Percentiles rank a stretch among this genome's conserved stretches.
Evolutionary conservation across 2,797 vertebrate species (phyloP).

Genomic region (Centroberyx gerrardi): DNA sequence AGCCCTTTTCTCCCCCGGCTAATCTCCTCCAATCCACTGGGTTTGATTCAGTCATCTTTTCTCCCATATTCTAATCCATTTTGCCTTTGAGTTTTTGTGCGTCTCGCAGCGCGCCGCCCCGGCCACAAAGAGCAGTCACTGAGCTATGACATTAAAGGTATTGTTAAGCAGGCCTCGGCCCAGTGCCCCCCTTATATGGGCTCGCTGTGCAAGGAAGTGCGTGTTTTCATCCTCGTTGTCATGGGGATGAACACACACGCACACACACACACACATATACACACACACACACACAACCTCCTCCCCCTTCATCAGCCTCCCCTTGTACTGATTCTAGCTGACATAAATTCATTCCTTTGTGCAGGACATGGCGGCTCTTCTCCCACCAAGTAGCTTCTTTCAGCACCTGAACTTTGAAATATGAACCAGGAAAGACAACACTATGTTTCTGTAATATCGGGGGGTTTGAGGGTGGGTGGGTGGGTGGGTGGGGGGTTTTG

Average conservation of each 20-base stretch:
- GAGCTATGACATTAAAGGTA: slow-evolving; percentile 89
- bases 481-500: neutral
- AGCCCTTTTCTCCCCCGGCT: slow-evolving; percentile 70
- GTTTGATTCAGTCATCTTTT: slow-evolving; percentile 89
- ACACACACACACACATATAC: slow-evolving; percentile 29
- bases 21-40: slow-evolving; percentile 86
- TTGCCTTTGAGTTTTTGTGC: slow-evolving; percentile 87
- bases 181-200: slow-evolving; percentile 71
- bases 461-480: neutral
- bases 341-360: slow-evolving; percentile 77
- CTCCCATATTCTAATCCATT: slow-evolving; percentile 87
- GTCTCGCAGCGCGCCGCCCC: slow-evolving; percentile 73
- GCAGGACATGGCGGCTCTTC: slow-evolving; percentile 57
- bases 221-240: slow-evolving; percentile 84
- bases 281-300: slow-evolving; percentile 25
- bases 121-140: slow-evolving; percentile 81
- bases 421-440: slow-evolving; percentile 66
- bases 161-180: slow-evolving; percentile 77
- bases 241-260: slow-evolving; percentile 77
- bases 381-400: slow-evolving; percentile 66
- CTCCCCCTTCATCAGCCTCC: slow-evolving; percentile 60
- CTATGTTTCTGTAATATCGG: slow-evolving; percentile 59
- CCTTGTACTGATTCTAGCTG: slow-evolving; percentile 62
- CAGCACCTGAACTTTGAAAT: slow-evolving; percentile 80
- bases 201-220: slow-evolving; percentile 73